These are phyloP conservation scores for Hydrozoanthus gracilis DNA, from an alignment of 92 coral and sea anemone species.

Conservation along the genomic window DNA sequence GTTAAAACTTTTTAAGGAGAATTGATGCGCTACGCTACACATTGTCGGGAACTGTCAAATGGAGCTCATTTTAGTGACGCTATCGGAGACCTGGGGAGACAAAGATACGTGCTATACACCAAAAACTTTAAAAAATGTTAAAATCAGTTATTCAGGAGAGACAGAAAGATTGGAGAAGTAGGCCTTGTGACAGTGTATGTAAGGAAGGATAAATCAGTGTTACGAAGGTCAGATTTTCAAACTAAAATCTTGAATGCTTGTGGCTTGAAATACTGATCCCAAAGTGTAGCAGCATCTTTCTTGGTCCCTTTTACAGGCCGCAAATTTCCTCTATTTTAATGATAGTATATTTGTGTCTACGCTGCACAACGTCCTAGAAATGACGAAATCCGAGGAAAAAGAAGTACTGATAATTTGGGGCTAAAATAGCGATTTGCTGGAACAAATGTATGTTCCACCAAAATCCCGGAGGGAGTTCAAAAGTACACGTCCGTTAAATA, in stretches of 20 bases:
- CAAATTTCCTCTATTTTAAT: constrained; percentile 39
- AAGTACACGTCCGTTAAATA: too few relatives aligned
- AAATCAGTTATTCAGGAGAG: constrained; percentile 18
- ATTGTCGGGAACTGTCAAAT: not conserved
- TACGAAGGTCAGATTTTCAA: constrained; percentile 43
- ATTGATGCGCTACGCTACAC: not conserved
- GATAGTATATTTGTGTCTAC: constrained; percentile 28
- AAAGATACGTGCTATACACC: constrained; percentile 13
- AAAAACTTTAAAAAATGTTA: constrained; percentile 24
- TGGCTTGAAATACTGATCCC: constrained; percentile 48
- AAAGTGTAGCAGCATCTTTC: constrained; percentile 33
- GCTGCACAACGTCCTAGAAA: constrained; percentile 28
- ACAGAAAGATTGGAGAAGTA: constrained; percentile 8
- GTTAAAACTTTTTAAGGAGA: not conserved
- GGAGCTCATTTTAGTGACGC: constrained; percentile 23
- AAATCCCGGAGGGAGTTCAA: constrained; percentile 36
- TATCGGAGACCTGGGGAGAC: constrained; percentile 34
- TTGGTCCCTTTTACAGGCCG: constrained; percentile 33
- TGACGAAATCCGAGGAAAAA: constrained; percentile 24
- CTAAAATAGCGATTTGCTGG: constrained; percentile 25
- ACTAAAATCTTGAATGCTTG: constrained; percentile 28
- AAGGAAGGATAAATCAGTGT: constrained; percentile 31
- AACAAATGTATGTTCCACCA: constrained; percentile 24
- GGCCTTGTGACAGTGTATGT: constrained; percentile 49
- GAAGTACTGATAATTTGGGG: constrained; percentile 31